Conservation (phyloP, 2,888 invertebrate species). For the Acanthacorydalis orientalis region DNA sequence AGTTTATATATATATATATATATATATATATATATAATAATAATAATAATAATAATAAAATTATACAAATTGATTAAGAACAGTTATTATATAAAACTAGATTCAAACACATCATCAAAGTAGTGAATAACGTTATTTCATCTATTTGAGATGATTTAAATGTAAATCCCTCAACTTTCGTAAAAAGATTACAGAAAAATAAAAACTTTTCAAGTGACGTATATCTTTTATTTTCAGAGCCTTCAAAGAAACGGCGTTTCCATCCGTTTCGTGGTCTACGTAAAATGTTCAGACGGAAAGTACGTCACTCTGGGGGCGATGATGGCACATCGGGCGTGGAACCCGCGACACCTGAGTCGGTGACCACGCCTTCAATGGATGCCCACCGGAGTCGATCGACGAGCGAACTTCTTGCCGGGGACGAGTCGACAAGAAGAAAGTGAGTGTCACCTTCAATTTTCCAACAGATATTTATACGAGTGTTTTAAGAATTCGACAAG, state of each 20-base stretch:
- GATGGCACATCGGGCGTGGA: slow-evolving; percentile 12
- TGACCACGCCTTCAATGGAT: slow-evolving; percentile 20
- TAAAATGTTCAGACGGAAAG: slow-evolving; percentile 46
- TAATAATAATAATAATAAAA: too few species aligned
- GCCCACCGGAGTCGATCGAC: slow-evolving; percentile 34
- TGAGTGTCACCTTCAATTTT: slow-evolving; percentile 17
- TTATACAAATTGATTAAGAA: too few species aligned
- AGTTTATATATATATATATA: too few species aligned
- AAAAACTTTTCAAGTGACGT: neutral
- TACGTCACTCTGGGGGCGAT: slow-evolving; percentile 17
- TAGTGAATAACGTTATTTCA: too few species aligned
- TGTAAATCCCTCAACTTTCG: neutral
- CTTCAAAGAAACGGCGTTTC: slow-evolving; percentile 40
- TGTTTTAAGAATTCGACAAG: neutral
- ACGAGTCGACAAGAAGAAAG: slow-evolving; percentile 37
- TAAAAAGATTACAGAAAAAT: neutral
- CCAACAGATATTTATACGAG: neutral
- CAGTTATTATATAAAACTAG: too few species aligned
- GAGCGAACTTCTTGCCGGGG: slow-evolving; percentile 45
- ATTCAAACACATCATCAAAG: too few species aligned
- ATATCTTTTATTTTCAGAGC: slow-evolving; percentile 21
- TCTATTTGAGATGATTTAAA: neutral
- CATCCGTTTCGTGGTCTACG: slow-evolving; percentile 44
- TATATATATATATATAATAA: too few species aligned
- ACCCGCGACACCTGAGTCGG: slow-evolving; percentile 19